Evolutionary conservation across 2,888 invertebrate genomes (phyloP), one percentile per base, ranked within the genome.

Genomic region (Axea sp.): DNA sequence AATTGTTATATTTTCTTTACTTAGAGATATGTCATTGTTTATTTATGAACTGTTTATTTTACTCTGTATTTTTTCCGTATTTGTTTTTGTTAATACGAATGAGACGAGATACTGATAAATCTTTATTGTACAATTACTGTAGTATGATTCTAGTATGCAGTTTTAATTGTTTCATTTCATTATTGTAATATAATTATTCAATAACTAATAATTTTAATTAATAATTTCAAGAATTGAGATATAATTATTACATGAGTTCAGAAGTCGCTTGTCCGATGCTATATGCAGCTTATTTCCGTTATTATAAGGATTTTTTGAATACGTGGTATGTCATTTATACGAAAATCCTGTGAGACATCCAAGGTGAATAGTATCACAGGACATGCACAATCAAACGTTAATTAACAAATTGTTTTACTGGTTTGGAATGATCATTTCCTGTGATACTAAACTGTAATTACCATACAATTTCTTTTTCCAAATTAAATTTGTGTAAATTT

Each of bases 41-140:
- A 86, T 86, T 86, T 86, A 86, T 86, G 82, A 86, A 83, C 82
- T 86, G 86, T 87, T 87, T 86, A 86, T 83, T 86, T 85, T 84
- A 81, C 83, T 59, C 65, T 74, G 80, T 83, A 83, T 77, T 83
- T 81, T 80, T 78, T n/a, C 80, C 79, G 77, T 83, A 81, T 81
- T 83, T 83, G 82, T 86, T 85, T 83, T 84, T 86, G 84, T 86
- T 85, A 78, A 82, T 81, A 76, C 74, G 81, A 81, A 80, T 80
- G 74, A 76, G 76, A 77, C 57, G 75, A 77, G 77, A 65, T 79
- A 81, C 77, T 55, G 79, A 81, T 68, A 74, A 76, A 74, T 72
- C 69, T 77, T 71, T 60, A 71, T 41, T 62, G 73, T 76, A 62
- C 49, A 55, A 76, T 37, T 75, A 77, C 41, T 22, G 7, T 76